phyloP scores from a whole-genome alignment of 2,113 vertebrate genomes.

The Phrynocephalus versicolor region DNA sequence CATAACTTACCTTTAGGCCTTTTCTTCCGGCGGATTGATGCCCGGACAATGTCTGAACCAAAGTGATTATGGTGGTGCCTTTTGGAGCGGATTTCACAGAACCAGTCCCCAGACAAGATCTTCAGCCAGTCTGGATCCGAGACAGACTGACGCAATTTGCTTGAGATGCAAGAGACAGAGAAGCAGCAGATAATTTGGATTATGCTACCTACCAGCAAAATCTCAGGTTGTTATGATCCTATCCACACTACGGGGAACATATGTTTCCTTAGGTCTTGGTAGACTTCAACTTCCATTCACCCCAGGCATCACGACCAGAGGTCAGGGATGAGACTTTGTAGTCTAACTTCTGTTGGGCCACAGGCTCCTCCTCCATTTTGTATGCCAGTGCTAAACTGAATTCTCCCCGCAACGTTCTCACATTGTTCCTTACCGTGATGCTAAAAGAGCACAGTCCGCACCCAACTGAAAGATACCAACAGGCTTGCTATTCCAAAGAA shows the following conservation, averaged over 20 bases:
- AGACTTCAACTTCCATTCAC: background rate
- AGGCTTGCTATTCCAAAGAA: too few species aligned
- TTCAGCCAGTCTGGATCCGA: conserved; percentile 78
- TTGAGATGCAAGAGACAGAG: conserved; percentile 45
- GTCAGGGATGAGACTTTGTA: background rate
- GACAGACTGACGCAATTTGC: conserved; percentile 80
- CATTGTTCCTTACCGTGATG: too few species aligned
- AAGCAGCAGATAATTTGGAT: fast-evolving
- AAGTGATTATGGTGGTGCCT: conserved; percentile 75
- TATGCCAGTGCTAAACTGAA: background rate
- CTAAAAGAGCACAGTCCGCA: too few species aligned
- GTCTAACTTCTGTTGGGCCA: background rate
- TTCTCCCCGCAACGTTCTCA: background rate
- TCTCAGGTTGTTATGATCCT: too few species aligned
- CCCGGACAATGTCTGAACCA: conserved; percentile 84
- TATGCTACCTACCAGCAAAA: background rate
- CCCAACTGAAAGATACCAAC: background rate
- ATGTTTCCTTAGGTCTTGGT: background rate
- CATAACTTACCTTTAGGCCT: conserved; percentile 76
- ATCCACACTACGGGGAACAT: too few species aligned
- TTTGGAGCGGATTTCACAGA: conserved; percentile 81
- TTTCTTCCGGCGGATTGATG: conserved; percentile 86
- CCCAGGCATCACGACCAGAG: background rate
- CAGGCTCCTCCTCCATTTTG: background rate
- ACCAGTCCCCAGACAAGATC: conserved; percentile 88